Evolutionary conservation across 2,113 vertebrate genomes (phyloP), one percentile per base, ranked within the genome.

Genomic region (Crotophaga sulcirostris): DNA sequence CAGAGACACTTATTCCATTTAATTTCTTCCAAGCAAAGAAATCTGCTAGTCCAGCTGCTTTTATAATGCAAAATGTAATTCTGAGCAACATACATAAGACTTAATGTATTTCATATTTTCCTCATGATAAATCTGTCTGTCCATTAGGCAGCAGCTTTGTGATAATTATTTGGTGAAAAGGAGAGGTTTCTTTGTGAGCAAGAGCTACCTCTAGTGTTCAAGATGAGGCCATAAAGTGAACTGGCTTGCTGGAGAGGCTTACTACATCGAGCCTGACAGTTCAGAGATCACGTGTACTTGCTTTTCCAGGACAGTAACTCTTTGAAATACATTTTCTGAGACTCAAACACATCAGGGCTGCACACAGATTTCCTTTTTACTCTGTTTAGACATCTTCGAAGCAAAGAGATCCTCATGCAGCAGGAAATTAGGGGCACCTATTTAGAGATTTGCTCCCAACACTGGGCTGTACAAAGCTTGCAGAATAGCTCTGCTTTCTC

Each of bases 201-300:
- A 96, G 87, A 92, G 95, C 89, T 73, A 93, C 95, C 95, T 96
- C 97, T 97, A 94, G 94, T 66, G 97, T 88, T 58, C 63, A 69
- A 72, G 88, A 81, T 1, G 77, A 55, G 74, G 47, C 75, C 87
- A 40, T 5, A 11, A 31, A 36, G 55, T 62, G 88, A 87, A 21
- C 82, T 88, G 92, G 51, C 40, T 94, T 52, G 83, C 93, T 86
- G 76, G 76, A 90, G 52, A 75, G 67, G 3, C 60, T 72, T 28
- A 55, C 29, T 66, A 18, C 38, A 94, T 77, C 15, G 64, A 67
- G 68, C 90, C 85, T 96, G 94, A 77, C 88, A 93, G 90, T 59
- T 70, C 80, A 51, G 88, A 20, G 76, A 95, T 81, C 96, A 94
- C 69, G 45, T 89, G 91, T 55, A n/a, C 63, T 79, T 60, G 82